A percentile compares a stretch with the other conserved stretches of the same genome.
These are phyloP conservation scores for Brenthis daphne DNA, from an alignment of 2,888 invertebrate species.

Conservation along the genomic window DNA sequence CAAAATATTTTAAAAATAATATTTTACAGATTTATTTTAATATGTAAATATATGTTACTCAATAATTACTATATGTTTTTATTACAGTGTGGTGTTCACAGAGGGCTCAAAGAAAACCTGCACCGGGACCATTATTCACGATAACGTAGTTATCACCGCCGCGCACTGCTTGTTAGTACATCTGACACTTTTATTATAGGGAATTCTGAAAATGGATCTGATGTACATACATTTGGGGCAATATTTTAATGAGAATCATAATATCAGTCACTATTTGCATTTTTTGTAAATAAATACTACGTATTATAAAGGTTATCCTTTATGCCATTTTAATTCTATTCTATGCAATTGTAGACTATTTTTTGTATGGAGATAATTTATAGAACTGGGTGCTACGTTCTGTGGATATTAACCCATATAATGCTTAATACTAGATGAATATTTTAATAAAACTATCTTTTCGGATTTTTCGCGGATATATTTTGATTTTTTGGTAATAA, in stretches of 20 bases:
- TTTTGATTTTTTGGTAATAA: too few relatives aligned
- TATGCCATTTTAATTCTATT: too few relatives aligned
- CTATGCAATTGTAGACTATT: too few relatives aligned
- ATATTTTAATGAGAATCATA: constrained; percentile 20
- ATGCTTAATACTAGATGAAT: background rate
- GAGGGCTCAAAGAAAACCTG: constrained; percentile 55
- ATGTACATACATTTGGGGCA: background rate
- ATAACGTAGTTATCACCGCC: constrained; percentile 60
- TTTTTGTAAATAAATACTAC: constrained; percentile 2
- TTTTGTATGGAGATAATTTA: too few relatives aligned
- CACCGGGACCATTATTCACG: constrained; percentile 64
- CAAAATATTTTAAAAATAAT: too few relatives aligned
- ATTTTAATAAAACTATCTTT: too few relatives aligned
- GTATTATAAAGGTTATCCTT: too few relatives aligned
- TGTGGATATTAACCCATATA: too few relatives aligned
- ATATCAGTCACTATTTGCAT: background rate
- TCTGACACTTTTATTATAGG: constrained; percentile 18
- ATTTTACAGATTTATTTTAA: background rate
- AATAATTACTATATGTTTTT: background rate
- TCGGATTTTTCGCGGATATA: too few relatives aligned
- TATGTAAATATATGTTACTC: background rate
- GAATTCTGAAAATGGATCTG: constrained; percentile 4
- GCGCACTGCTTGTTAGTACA: constrained; percentile 68
- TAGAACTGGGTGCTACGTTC: too few relatives aligned
- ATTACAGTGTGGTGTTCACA: constrained; percentile 59